Conservation (phyloP, 2,113 vertebrate species). For the Thalassoma bifasciatum region DNA sequence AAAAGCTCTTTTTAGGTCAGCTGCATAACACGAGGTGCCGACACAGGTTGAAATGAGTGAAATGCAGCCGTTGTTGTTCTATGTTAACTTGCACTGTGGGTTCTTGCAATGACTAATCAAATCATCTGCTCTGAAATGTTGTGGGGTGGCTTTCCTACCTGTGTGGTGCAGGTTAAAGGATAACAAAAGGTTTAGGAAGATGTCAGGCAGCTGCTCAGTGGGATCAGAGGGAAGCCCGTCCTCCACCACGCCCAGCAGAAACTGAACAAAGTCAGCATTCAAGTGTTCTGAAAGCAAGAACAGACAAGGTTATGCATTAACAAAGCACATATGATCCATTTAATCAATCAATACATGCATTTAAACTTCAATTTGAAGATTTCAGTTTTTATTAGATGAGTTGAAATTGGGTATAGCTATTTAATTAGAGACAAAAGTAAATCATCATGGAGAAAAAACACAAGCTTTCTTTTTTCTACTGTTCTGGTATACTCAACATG, state of each 20-base stretch:
- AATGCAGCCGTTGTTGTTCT: not conserved
- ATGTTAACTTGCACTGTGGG: not conserved
- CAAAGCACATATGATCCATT: not conserved
- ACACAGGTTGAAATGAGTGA: not conserved
- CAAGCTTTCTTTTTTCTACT: not conserved
- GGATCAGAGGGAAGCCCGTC: slow-evolving; percentile 92
- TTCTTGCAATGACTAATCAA: not conserved
- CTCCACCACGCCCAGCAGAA: slow-evolving; percentile 93
- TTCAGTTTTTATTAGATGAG: not conserved
- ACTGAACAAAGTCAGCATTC: slow-evolving; percentile 92
- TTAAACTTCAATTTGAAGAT: no score
- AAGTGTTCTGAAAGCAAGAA: slow-evolving; percentile 88
- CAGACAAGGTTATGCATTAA: not conserved
- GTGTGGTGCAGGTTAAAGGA: slow-evolving; percentile 96
- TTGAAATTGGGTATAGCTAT: not conserved
- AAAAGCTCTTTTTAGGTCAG: not conserved
- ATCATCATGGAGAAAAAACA: not conserved
- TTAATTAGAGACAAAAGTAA: not conserved
- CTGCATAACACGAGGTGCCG: not conserved
- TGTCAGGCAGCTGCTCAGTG: slow-evolving; percentile 94
- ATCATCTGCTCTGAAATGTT: not conserved
- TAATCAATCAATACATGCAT: not conserved
- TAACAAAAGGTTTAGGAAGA: slow-evolving; percentile 93
- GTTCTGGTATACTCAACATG: not conserved
- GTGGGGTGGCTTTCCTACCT: slow-evolving; percentile 74